Base-by-base conservation (phyloP, 1,140 invertebrate species). In the Habropoda laboriosa region DNA sequence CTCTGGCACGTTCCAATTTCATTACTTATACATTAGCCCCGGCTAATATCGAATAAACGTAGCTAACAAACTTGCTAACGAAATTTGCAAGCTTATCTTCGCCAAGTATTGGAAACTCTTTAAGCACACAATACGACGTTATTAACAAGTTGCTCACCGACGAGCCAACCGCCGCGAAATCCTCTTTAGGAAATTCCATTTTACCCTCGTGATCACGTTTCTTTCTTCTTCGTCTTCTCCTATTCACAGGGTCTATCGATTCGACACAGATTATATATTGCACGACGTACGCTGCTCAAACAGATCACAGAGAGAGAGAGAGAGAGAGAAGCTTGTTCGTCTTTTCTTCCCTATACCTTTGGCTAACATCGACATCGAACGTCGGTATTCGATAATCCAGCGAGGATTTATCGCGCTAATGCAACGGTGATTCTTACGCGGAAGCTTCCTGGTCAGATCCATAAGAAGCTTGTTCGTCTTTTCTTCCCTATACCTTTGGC, bases 351-450 rank as follows among this genome's bases (percentile, higher is more conserved):
- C 10, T 58, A 32, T 60, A n/a, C 45, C 45, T 21, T 70, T 51
- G 51, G 49, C 13, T 30, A 40, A 45, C 32, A 30, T 16, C 5
- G 27, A n/a, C 42, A 49, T n/a, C 40, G 24, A 21, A 5, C 21
- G 12, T 16, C 21, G 8, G 6, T 21, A 8, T 10, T 40, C 45
- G 21, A 40, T 40, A 61, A 64, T 58, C 10, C 53, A 3, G n/a
- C 30, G 40, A 58, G n/a, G 74, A 77, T 77, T 70, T 77, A 77
- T 70, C 38, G 53, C 30, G 24, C 42, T 70, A 70, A 77, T 49
- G 64, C 74, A 58, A 70, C 40, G 51, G 8, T 58, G 74, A 77
- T 70, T 40, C 53, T 38, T 77, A 24, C 27, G 18, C 30, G 21
- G 24, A 47, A 10, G 27, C 24, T 18, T 18, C 12, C 4, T n/a